Evolutionary conservation across 2,888 invertebrate genomes (phyloP), one percentile per base, ranked within the genome.

Genomic region (Stegana nigrithorax): DNA sequence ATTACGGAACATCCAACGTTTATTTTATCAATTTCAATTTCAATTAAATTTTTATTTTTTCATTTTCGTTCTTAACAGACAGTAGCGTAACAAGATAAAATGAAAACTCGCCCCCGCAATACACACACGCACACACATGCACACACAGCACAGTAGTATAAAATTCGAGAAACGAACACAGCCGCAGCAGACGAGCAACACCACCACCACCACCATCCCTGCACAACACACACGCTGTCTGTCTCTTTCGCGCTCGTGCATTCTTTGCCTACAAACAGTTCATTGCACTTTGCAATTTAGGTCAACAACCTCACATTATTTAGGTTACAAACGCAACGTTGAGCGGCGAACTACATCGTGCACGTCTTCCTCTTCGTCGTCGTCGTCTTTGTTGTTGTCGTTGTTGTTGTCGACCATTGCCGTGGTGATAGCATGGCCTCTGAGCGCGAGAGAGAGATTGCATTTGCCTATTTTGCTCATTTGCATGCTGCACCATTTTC

Each of bases 231-330:
- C 12, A 23, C 4, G 2, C 45, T n/a, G 5, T 17, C 19, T 2
- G 14, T 1, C 44, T 19, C 23, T 6, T 21, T 2, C 45, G 45
- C 19, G 12, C 21, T 12, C 23, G 17, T 45, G 12, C 8, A 12
- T 4, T 66, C 59, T 66, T 64, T 63, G 60, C 65, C 64, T 62
- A 72, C 69, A 72, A 75, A 73, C 71, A 81, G 85, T 84, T 85
- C 85, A 83, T 78, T 80, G 84, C 83, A 82, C 85, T 76, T 73
- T 78, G 79, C 78, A 75, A 85, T 81, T 84, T 84, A 64, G 83
- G 84, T 82, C 84, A 84, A 84, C 83, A 85, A 84, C 84, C 84
- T 83, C 75, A 67, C 45, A 23, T 63, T 72, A 81, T 81, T 80
- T 82, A 72, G 82, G 82, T 82, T 83, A 82, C 68, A 60, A 8